Base-by-base conservation (phyloP, 2,113 vertebrate species). In the Ophthalmolycus amberensis region DNA sequence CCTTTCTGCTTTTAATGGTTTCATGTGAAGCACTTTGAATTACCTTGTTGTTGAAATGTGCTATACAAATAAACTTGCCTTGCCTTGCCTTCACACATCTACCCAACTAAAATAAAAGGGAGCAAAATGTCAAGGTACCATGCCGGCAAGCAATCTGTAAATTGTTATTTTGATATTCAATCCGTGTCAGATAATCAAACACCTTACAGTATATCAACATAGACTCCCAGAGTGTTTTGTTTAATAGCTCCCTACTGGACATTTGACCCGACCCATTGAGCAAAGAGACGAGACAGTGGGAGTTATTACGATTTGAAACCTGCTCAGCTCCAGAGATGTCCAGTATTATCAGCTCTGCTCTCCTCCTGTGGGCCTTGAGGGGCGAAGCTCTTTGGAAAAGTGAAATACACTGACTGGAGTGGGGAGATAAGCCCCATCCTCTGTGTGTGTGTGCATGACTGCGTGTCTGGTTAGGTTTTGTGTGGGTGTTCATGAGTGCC, bases 401-500 rank as follows among this genome's bases (percentile, higher is more conserved):
- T 77, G 69, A 70, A 89, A 75, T 73, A 73, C 76, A 56, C 79
- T 42, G 81, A 86, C 86, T 87, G 84, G 68, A 81, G 71, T 27
- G 27, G 32, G 77, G 70, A 89, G 89, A 90, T 93, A 93, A 92
- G 86, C 81, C 75, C 71, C 69, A 83, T 83, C 71, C 40, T 79
- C 54, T 77, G 71, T 15, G 52, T 12, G 72, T 5, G 56, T 18
- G 22, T 54, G 79, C 42, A 60, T 75, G 65, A 59, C 56, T 70
- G 80, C 20, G 37, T 78, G 79, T 84, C 83, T 82, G 79, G 78
- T 84, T 65, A 29, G 82, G 68, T 79, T 79, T 82, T 64, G 79
- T 83, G 86, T 88, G 75, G 80, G 90, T 73, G 89, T 89, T 84
- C 80, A 86, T 67, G 82, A 91, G 90, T 79, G 84, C 85, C 84